Conservation (phyloP, 2,888 invertebrate genomes). For the Caenorhabditis sp. region DNA sequence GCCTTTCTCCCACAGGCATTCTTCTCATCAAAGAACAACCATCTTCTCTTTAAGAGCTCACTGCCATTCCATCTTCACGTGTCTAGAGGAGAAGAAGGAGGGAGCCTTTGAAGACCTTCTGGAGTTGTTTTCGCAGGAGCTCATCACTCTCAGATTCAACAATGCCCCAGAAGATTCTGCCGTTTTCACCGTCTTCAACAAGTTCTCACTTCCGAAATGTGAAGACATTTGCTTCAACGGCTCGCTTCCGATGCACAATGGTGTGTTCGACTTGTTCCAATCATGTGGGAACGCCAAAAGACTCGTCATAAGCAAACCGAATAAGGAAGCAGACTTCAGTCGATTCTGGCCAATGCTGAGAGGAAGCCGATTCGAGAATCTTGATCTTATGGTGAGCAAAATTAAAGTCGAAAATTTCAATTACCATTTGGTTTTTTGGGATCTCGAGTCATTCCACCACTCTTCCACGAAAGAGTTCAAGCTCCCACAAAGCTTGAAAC, state of each 20-base stretch:
- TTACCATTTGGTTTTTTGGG: slow-evolving; percentile 54
- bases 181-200: slow-evolving; percentile 55
- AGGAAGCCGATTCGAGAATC: slow-evolving; percentile 43
- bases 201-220: slow-evolving; percentile 40
- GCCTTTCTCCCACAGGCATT: not conserved
- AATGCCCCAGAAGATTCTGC: slow-evolving; percentile 36
- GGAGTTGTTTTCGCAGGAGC: slow-evolving; percentile 40
- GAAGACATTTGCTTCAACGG: slow-evolving; percentile 65
- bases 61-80: slow-evolving; percentile 56
- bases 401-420: not conserved
- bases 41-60: slow-evolving; percentile 44
- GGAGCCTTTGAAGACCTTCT: slow-evolving; percentile 51
- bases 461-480: slow-evolving; percentile 60
- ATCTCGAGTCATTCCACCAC: slow-evolving; percentile 63
- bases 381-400: slow-evolving; percentile 56
- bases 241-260: slow-evolving; percentile 47
- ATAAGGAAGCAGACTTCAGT: slow-evolving; percentile 34
- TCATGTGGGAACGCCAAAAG: slow-evolving; percentile 41
- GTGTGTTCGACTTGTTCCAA: slow-evolving; percentile 60
- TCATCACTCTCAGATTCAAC: slow-evolving; percentile 61
- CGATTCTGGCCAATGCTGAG: slow-evolving; percentile 61
- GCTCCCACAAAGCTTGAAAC: slow-evolving; percentile 53
- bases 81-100: slow-evolving; percentile 21
- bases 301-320: slow-evolving; percentile 47
- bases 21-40: not conserved